Percentiles rank a stretch among this genome's conserved stretches.
phyloP scores from a whole-genome alignment of 2,113 vertebrate genomes.

The Solea senegalensis region DNA sequence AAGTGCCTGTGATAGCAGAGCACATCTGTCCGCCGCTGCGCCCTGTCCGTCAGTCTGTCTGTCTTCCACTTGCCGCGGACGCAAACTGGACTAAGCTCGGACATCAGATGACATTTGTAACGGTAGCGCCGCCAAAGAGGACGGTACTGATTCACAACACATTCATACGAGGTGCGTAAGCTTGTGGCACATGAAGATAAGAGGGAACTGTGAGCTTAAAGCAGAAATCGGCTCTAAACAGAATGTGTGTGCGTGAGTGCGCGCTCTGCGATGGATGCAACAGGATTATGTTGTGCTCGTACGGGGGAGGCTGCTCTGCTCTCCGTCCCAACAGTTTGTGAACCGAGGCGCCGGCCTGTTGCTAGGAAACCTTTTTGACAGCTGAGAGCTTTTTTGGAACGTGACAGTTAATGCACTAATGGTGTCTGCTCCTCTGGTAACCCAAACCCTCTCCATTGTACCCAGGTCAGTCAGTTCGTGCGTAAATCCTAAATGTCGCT shows the following conservation, averaged over 20 bases:
- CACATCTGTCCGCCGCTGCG: neutral
- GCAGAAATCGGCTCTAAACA: slow-evolving; percentile 12
- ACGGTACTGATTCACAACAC: slow-evolving; percentile 51
- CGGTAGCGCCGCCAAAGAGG: slow-evolving; percentile 36
- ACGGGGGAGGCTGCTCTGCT: slow-evolving; percentile 24
- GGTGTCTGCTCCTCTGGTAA: slow-evolving; percentile 48
- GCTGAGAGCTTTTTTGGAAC: slow-evolving; percentile 70
- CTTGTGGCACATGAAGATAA: slow-evolving; percentile 22
- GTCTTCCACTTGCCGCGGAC: slow-evolving; percentile 18
- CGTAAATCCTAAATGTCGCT: slow-evolving; percentile 35
- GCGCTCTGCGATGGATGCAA: slow-evolving; percentile 53
- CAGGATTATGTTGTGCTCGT: slow-evolving; percentile 40
- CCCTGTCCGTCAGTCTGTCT: neutral
- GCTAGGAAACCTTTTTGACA: slow-evolving; percentile 80
- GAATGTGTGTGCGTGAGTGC: slow-evolving; percentile 12
- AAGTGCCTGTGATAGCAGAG: slow-evolving; percentile 51
- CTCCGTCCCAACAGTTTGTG: slow-evolving; percentile 47
- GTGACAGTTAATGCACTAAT: slow-evolving; percentile 68
- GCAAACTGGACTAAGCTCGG: slow-evolving; percentile 17
- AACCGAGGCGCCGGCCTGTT: slow-evolving; percentile 79
- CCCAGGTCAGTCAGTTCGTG: neutral
- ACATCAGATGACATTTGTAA: slow-evolving; percentile 54
- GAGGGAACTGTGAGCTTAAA: slow-evolving; percentile 25
- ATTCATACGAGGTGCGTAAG: slow-evolving; percentile 75
- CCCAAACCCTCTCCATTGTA: slow-evolving; percentile 41